Evolutionary conservation across 2,888 invertebrate genomes (phyloP).

Genomic region (Prenolepis imparis): DNA sequence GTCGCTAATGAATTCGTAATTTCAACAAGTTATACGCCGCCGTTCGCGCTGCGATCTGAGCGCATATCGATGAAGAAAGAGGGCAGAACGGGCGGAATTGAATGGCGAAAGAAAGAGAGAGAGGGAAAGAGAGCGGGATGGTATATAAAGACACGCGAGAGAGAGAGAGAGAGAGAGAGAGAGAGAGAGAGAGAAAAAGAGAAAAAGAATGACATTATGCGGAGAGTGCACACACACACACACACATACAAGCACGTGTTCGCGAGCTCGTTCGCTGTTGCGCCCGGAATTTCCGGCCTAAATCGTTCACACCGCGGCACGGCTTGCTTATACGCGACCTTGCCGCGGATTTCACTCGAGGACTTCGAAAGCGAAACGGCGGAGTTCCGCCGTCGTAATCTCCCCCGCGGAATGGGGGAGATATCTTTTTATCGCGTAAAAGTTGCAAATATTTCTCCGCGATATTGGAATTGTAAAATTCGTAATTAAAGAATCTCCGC

Average conservation of each 20-base stretch:
- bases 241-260: constrained; percentile 50
- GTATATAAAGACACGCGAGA: constrained; percentile 6
- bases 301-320: constrained; percentile 68
- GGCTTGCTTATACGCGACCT: constrained; percentile 74
- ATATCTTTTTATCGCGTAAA: background rate
- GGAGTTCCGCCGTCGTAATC: constrained; percentile 25
- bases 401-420: background rate
- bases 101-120: constrained; percentile 2
- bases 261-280: constrained; percentile 69
- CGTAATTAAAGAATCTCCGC: background rate
- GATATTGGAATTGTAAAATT: background rate
- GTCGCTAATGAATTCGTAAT: constrained; percentile 78
- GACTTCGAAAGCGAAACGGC: constrained; percentile 65
- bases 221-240: constrained; percentile 41
- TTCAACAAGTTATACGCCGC: constrained; percentile 71
- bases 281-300: constrained; percentile 79
- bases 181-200: background rate
- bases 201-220: constrained; percentile 39
- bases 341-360: constrained; percentile 77
- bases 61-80: constrained; percentile 34
- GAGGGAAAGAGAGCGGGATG: background rate
- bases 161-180: background rate
- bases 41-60: constrained; percentile 27
- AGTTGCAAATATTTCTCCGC: background rate
- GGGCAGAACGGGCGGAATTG: background rate